Evolutionary conservation across 2,113 vertebrate genomes (phyloP).

Genomic region (Perccottus glenii): DNA sequence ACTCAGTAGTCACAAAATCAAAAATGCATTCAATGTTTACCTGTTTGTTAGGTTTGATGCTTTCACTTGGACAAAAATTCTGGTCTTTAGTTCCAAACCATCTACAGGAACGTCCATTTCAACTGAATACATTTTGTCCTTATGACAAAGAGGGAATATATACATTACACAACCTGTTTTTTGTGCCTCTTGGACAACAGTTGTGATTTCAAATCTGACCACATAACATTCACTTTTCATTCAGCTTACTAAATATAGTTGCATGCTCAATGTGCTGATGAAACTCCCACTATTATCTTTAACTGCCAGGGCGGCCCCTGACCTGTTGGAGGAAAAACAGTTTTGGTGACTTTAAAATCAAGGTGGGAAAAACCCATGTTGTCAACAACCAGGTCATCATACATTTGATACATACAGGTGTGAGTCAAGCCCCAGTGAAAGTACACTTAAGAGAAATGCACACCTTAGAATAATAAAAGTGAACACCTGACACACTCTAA

Average conservation of each 20-base stretch:
- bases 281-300: slow-evolving; percentile 76
- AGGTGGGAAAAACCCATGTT: not conserved
- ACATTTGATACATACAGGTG: slow-evolving; percentile 28
- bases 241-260: slow-evolving; percentile 60
- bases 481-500: slow-evolving; percentile 11
- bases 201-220: too few relatives aligned
- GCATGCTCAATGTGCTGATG: slow-evolving; percentile 75
- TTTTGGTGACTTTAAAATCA: not conserved
- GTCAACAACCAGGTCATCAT: slow-evolving; percentile 33
- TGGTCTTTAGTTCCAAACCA: slow-evolving; percentile 74
- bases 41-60: slow-evolving; percentile 74
- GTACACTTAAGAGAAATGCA: slow-evolving; percentile 19
- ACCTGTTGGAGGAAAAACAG: slow-evolving; percentile 48
- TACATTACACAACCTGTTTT: not conserved
- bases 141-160: not conserved
- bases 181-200: too few relatives aligned
- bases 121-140: slow-evolving; percentile 61
- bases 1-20: not conserved
- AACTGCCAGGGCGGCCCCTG: slow-evolving; percentile 63
- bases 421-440: slow-evolving; percentile 19
- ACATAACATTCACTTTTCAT: not conserved
- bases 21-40: slow-evolving; percentile 30
- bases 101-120: slow-evolving; percentile 47
- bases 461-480: slow-evolving; percentile 12
- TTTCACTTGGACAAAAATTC: slow-evolving; percentile 73